Conservation (phyloP, 2,797 vertebrate genomes). For the Naso thynnoides region DNA sequence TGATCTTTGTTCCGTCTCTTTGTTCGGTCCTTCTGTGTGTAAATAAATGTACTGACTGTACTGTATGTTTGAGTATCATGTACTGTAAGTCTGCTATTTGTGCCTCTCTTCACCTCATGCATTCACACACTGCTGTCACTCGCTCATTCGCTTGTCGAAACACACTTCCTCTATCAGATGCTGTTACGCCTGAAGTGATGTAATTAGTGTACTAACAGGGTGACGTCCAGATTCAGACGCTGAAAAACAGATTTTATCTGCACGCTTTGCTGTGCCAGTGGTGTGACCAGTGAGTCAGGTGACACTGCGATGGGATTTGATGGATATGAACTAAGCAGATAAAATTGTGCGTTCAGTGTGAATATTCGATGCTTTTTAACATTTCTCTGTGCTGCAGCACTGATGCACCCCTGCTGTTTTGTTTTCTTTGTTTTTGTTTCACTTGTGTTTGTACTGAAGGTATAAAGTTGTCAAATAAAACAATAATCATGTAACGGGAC, state of each 20-base stretch:
- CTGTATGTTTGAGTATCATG: constrained; percentile 13
- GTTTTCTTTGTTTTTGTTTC: constrained; percentile 14
- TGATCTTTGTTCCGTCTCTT: neutral
- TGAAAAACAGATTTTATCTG: neutral
- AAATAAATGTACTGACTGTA: constrained; percentile 22
- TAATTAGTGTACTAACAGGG: too few relatives aligned
- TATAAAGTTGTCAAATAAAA: constrained; percentile 71
- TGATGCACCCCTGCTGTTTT: constrained; percentile 33
- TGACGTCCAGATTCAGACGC: neutral
- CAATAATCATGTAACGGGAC: constrained; percentile 42
- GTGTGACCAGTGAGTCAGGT: neutral
- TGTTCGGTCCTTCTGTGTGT: constrained; percentile 10
- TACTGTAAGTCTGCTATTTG: constrained; percentile 34
- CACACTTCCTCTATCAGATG: neutral
- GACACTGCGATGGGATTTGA: neutral
- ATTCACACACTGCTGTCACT: neutral
- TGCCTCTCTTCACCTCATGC: constrained; percentile 48
- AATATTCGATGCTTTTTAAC: constrained; percentile 2
- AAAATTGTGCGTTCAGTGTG: constrained; percentile 9
- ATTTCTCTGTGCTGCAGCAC: constrained; percentile 36
- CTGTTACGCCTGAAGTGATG: neutral
- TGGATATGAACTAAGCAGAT: neutral
- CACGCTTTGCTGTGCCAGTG: neutral
- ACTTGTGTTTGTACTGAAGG: constrained; percentile 63
- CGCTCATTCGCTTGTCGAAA: neutral